Evolutionary conservation across 2,797 vertebrate genomes (phyloP).

Genomic region (Clarias pachynema): DNA sequence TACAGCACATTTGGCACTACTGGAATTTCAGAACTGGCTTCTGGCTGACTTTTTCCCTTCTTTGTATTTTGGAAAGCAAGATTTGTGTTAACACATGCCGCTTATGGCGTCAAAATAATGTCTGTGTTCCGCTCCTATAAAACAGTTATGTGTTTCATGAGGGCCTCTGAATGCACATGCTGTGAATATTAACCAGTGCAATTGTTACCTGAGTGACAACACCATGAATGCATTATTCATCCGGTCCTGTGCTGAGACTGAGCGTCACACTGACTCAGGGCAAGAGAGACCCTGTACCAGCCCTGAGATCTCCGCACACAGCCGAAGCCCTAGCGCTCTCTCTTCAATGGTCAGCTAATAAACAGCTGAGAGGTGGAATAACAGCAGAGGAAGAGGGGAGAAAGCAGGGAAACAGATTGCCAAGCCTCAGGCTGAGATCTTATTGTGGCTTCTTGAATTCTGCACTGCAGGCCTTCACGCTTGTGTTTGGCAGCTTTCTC

Average conservation of each 20-base stretch:
- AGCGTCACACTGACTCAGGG: constrained; percentile 39
- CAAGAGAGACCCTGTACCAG: constrained; percentile 40
- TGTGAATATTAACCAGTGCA: constrained; percentile 61
- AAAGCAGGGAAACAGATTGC: constrained; percentile 64
- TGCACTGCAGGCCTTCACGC: constrained; percentile 66
- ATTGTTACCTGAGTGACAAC: constrained; percentile 57
- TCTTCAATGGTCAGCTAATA: constrained; percentile 63
- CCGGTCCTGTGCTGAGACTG: constrained; percentile 36
- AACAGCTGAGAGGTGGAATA: constrained; percentile 61
- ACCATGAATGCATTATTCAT: constrained; percentile 58
- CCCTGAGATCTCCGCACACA: constrained; percentile 23
- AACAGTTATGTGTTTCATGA: constrained; percentile 50
- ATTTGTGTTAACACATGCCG: constrained; percentile 33
- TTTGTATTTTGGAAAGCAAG: constrained; percentile 1
- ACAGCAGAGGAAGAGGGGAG: constrained; percentile 54
- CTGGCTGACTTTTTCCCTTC: not conserved
- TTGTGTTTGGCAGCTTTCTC: constrained; percentile 66
- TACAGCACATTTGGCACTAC: not conserved
- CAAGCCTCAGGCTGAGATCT: constrained; percentile 61
- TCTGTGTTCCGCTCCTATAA: constrained; percentile 34
- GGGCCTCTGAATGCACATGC: constrained; percentile 50
- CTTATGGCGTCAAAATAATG: constrained; percentile 29
- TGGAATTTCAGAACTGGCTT: not conserved
- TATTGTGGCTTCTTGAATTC: constrained; percentile 68
- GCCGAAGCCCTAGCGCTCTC: constrained; percentile 17